Conservation (phyloP, 1,140 invertebrate genomes). For the Drosophila simulans region DNA sequence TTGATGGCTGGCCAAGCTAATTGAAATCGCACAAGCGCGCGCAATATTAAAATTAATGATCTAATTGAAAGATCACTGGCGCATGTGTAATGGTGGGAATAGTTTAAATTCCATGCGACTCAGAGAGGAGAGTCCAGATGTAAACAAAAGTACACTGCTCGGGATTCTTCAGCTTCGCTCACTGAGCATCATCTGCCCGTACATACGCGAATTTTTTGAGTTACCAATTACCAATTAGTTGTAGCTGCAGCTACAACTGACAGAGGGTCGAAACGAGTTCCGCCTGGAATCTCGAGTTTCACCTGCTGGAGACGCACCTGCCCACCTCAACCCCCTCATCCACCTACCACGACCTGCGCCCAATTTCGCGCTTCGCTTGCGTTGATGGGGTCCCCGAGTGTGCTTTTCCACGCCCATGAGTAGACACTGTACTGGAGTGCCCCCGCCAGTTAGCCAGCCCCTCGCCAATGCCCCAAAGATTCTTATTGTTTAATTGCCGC, state of each 20-base stretch:
- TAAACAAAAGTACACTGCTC: conserved; percentile 43
- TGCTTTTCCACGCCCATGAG: conserved; percentile 66
- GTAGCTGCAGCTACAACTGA: neutral
- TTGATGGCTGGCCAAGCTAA: conserved; percentile 44
- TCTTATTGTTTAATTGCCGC: conserved; percentile 72
- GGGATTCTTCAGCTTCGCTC: conserved; percentile 8
- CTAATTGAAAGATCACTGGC: conserved; percentile 68
- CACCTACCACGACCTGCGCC: conserved; percentile 38
- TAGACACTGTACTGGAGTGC: conserved; percentile 40
- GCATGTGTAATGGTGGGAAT: conserved; percentile 31
- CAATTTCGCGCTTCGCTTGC: conserved; percentile 75
- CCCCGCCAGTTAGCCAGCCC: conserved; percentile 21
- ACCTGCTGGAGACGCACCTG: conserved; percentile 51
- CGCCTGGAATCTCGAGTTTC: conserved; percentile 23
- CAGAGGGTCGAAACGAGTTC: conserved; percentile 22
- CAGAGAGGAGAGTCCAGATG: conserved; percentile 26
- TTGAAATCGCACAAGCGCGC: conserved; percentile 66
- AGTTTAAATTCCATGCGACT: conserved; percentile 47
- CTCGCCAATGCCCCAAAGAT: conserved; percentile 11
- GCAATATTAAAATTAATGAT: conserved; percentile 76
- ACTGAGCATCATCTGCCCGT: neutral
- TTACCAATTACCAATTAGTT: neutral
- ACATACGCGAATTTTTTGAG: neutral
- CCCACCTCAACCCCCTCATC: conserved; percentile 5
- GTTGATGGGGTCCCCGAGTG: conserved; percentile 36